Evolutionary conservation across 1,140 invertebrate species (phyloP).

Genomic region (Parapsyche elsis): DNA sequence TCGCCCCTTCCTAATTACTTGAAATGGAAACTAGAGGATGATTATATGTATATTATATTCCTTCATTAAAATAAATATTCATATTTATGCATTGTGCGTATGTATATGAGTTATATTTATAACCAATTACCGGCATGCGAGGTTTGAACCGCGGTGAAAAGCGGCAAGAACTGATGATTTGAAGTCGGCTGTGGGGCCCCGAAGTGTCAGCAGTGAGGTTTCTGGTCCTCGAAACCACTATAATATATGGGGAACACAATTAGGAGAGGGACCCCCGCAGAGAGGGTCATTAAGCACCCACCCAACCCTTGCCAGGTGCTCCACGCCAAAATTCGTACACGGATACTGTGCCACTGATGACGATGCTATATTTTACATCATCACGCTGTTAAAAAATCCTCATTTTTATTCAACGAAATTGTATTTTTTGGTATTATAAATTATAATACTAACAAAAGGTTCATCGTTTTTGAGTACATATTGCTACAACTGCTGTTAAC

Average conservation of each 20-base stretch:
- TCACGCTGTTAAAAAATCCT: too few relatives aligned
- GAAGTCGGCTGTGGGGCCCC: slow-evolving; percentile 23
- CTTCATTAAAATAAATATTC: not conserved
- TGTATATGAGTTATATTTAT: too few relatives aligned
- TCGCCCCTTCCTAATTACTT: not conserved
- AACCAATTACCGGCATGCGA: slow-evolving; percentile 16
- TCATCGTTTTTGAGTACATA: too few relatives aligned
- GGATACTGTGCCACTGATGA: too few relatives aligned
- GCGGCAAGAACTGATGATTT: not conserved
- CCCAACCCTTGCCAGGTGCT: slow-evolving; percentile 17
- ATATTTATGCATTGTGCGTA: too few relatives aligned
- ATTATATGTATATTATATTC: too few relatives aligned
- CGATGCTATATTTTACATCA: too few relatives aligned
- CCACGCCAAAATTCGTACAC: slow-evolving; percentile 7
- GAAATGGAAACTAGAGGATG: not conserved
- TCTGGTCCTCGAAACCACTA: not conserved
- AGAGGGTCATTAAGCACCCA: slow-evolving; percentile 33
- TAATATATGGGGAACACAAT: slow-evolving; percentile 55
- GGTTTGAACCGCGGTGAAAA: slow-evolving; percentile 30
- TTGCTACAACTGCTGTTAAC: too few relatives aligned
- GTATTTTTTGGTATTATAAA: too few relatives aligned
- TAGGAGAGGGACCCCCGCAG: slow-evolving; percentile 49
- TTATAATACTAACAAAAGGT: too few relatives aligned
- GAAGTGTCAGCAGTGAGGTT: not conserved
- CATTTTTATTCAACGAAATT: too few relatives aligned